These are phyloP conservation scores for Drosophila neotestacea DNA, from an alignment of 2,888 invertebrate genomes.

Conservation along the genomic window DNA sequence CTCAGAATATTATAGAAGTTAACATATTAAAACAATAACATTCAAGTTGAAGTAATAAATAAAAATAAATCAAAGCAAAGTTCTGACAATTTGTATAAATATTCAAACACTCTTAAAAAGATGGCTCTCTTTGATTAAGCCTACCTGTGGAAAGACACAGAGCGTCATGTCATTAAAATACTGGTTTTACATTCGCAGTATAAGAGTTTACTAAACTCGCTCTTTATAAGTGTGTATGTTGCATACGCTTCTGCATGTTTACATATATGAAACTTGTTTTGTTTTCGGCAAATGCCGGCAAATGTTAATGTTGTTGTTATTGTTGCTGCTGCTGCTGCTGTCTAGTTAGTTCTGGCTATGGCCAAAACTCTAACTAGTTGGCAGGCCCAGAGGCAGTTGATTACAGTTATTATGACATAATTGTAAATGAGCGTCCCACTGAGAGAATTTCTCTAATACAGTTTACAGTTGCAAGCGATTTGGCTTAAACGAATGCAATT, in stretches of 20 bases:
- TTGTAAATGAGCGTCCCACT: slow-evolving; percentile 45
- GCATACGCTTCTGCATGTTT: neutral
- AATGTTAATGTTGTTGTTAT: slow-evolving; percentile 46
- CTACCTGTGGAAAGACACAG: slow-evolving; percentile 14
- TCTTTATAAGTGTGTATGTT: slow-evolving; percentile 7
- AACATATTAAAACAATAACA: neutral
- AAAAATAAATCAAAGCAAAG: slow-evolving; percentile 3
- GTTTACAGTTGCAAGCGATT: slow-evolving; percentile 21
- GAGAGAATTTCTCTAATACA: slow-evolving; percentile 50
- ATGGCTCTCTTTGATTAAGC: slow-evolving; percentile 22
- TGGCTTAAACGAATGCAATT: slow-evolving; percentile 21
- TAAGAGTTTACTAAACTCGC: slow-evolving; percentile 35
- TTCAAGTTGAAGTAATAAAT: neutral
- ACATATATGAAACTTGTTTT: slow-evolving; percentile 50
- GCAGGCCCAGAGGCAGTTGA: slow-evolving; percentile 48
- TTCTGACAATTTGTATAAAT: neutral
- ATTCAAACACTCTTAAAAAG: slow-evolving; percentile 22
- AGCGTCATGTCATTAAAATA: slow-evolving; percentile 29
- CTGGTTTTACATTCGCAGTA: slow-evolving; percentile 43
- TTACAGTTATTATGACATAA: slow-evolving; percentile 74
- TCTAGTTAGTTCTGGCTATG: slow-evolving; percentile 51
- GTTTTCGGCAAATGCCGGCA: slow-evolving; percentile 68
- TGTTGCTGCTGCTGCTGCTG: slow-evolving; percentile 38
- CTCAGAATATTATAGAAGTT: too few species aligned
- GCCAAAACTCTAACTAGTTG: slow-evolving; percentile 53